Evolutionary conservation across 2,888 invertebrate species (phyloP).

Genomic region (Drosophila macrospina): DNA sequence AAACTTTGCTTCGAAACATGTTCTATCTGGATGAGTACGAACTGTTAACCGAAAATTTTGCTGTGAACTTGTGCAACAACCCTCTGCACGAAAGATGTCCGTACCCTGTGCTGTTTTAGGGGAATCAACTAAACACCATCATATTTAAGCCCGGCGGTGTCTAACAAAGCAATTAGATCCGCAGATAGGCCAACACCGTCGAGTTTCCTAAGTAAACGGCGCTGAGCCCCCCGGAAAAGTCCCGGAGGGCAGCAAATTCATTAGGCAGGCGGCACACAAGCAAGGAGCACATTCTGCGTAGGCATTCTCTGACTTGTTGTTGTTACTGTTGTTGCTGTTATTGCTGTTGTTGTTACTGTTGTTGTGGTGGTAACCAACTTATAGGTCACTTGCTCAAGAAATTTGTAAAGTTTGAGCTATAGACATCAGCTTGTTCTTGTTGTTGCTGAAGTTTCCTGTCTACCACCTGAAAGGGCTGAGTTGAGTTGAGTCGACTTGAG

Average conservation of each 20-base stretch:
- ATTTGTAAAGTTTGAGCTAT: slow-evolving; percentile 61
- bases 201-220: slow-evolving; percentile 73
- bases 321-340: slow-evolving; percentile 22
- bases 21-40: neutral
- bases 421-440: slow-evolving; percentile 57
- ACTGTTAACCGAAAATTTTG: slow-evolving; percentile 3
- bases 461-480: slow-evolving; percentile 20
- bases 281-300: slow-evolving; percentile 42
- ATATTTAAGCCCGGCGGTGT: slow-evolving; percentile 65
- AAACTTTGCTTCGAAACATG: neutral
- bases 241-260: slow-evolving; percentile 69
- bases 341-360: slow-evolving; percentile 24
- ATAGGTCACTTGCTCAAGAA: slow-evolving; percentile 72
- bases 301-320: slow-evolving; percentile 39
- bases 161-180: slow-evolving; percentile 79
- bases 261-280: slow-evolving; percentile 54
- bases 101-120: neutral
- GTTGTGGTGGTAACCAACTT: slow-evolving; percentile 56
- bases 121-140: slow-evolving; percentile 49
- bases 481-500: slow-evolving; percentile 3
- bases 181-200: slow-evolving; percentile 64
- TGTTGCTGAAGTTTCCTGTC: slow-evolving; percentile 51
- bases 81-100: slow-evolving; percentile 6
- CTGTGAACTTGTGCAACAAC: slow-evolving; percentile 25
- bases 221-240: slow-evolving; percentile 26